Base-by-base conservation (phyloP, 2,888 invertebrate species). In the Ernsta delagoae region DNA sequence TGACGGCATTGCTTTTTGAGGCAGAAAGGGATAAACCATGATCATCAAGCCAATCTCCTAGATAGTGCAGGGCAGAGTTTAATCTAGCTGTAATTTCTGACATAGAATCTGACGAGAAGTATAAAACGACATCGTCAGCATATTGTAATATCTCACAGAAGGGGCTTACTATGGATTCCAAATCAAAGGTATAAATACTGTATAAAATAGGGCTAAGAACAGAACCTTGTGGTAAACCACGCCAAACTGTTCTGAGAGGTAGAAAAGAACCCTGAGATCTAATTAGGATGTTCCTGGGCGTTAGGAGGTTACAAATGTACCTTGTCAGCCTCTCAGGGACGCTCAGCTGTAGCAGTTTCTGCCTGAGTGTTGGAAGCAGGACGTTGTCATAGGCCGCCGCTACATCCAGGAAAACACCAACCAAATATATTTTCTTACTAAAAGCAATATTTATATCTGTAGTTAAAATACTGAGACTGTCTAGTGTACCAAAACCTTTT, bases 191-290 rank as follows among this genome's bases (percentile, higher is more conserved):
- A 41, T 75, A 77, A 0, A 77, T 43, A 34, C 39, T 73, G 34
- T 72, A 77, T 3, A 77, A 45, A 1, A 72, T 36, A 9, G 74
- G 76, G n/a, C 74, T 74, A 0, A 75, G 70, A 4, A 76, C 75
- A 11, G 74, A 75, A 0, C 75, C 75, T 54, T 76, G 72, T n/a
- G 73, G 75, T 1, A 74, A 66, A 4, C 76, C 75, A 39, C 72
- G 72, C 71, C 71, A 75, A 4, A 74, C 48, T 5, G 36, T 7
- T 61, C 71, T 70, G 8, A 61, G 63, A 4, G 72, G 70, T 31
- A 62, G 39, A 0, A 34, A 34, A 39, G 31, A 34, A 11, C 31
- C 31, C 5, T 41, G 34, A 12, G 9, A n/a, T 39, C n/a, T 31
- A 31, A 4, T 31, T 31, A 31, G 31, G 31, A 31, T 31, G 4